Conservation (phyloP, 1,140 invertebrate genomes). For the Pristionchus pacificus region DNA sequence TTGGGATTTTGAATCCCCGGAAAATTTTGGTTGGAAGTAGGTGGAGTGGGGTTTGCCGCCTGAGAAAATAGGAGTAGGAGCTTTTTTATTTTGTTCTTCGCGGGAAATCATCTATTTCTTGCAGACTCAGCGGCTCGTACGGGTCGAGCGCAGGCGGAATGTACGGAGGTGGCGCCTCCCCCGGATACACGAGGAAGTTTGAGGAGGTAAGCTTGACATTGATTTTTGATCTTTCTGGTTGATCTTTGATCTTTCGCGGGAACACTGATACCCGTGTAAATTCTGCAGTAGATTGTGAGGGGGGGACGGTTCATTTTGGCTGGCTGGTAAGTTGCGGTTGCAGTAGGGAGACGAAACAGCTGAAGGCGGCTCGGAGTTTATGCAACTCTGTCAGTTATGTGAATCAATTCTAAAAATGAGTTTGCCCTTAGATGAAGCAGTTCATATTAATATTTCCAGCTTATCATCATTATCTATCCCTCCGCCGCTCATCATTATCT, state of each 20-base stretch:
- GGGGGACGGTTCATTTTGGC: slow-evolving; percentile 4
- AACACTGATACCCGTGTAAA: background rate
- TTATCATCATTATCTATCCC: slow-evolving; percentile 11
- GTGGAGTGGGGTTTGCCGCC: too few species aligned
- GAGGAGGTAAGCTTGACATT: slow-evolving; percentile 24
- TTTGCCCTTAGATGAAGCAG: too few species aligned
- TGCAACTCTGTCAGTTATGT: too few species aligned
- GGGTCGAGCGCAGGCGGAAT: slow-evolving; percentile 8
- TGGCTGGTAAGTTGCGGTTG: background rate
- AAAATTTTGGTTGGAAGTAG: background rate
- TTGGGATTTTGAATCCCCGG: too few species aligned
- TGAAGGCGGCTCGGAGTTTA: background rate
- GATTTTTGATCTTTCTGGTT: too few species aligned
- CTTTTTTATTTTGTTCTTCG: slow-evolving; percentile 7
- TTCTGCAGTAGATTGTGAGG: background rate
- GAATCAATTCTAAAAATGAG: too few species aligned
- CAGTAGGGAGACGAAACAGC: background rate
- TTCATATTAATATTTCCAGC: too few species aligned
- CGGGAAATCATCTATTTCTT: slow-evolving; percentile 7
- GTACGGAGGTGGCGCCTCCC: slow-evolving; percentile 9
- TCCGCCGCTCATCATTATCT: slow-evolving; percentile 24
- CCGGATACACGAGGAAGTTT: slow-evolving; percentile 28
- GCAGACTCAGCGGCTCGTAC: background rate
- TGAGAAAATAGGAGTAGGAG: too few species aligned
- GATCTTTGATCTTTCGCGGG: background rate